phyloP scores from a whole-genome alignment of 2,797 vertebrate genomes.

The Semaprochilodus insignis region DNA sequence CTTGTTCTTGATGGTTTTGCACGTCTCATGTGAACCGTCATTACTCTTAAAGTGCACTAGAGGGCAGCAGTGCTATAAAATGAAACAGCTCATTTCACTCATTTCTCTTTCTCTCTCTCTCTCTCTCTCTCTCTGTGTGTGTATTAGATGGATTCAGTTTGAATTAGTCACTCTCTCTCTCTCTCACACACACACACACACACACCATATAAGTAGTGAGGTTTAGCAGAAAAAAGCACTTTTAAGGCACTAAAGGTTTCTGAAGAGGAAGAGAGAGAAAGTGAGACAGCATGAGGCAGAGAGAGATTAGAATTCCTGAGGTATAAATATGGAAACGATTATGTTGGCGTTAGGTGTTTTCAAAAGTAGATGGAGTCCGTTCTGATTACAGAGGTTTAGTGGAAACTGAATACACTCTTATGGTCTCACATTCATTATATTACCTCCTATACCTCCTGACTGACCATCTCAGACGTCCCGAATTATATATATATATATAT shows the following conservation, averaged over 20 bases:
- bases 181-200: neutral
- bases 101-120: no score
- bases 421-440: no score
- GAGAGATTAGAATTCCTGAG: neutral
- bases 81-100: neutral
- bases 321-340: no score
- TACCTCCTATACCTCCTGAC: no score
- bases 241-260: constrained; percentile 3
- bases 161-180: neutral
- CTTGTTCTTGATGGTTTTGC: neutral
- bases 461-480: no score
- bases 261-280: constrained; percentile 12
- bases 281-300: neutral
- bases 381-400: no score
- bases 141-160: no score
- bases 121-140: no score
- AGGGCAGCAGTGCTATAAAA: constrained; percentile 44
- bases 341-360: no score
- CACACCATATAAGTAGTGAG: neutral
- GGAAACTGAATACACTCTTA: no score
- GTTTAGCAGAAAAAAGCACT: neutral
- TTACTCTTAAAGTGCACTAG: constrained; percentile 30
- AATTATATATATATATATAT: no score
- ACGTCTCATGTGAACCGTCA: neutral
- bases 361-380: no score